Base-by-base conservation (phyloP, 2,113 vertebrate species). In the Syngnathus typhle region DNA sequence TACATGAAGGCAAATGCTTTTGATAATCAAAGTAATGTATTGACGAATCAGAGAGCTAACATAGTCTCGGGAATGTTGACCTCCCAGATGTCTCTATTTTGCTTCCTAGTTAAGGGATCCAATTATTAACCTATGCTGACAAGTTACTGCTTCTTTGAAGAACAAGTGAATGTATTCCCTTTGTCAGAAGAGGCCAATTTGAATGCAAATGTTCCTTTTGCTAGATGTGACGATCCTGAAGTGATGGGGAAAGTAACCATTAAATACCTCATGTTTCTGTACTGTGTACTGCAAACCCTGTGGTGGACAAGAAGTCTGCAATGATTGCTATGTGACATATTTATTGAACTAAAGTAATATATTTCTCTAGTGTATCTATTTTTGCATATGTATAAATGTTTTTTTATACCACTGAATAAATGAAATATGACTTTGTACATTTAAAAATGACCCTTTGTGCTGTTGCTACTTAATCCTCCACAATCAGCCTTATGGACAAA, bases 271-370 rank as follows among this genome's bases (percentile, higher is more conserved):
- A 89, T 85, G 73, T 89, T 82, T 88, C 65, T 84, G 84, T 88
- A 87, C 83, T 89, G 84, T 89, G 85, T 88, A 76, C 75, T 74
- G 80, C 83, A 77, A 62, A 79, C 68, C 60, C 76, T 79, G 84
- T 71, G 73, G 75, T 23, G 88, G 76, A 46, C 65, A 63, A 3
- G 15, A 63, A 65, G 73, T 82, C 79, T 63, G 81, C 78, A 67
- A 62, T 67, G 68, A 69, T 80, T 87, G 83, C 77, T 77, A 79
- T 87, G 72, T 88, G 76, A 87, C 85, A 77, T 92, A 92, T 92
- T 92, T 92, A 92, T 91, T 92, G 38, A 88, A 89, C 81, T 84
- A 92, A 91, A 93, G 82, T 93, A 92, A 93, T 92, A 92, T 92
- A 92, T 92, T 90, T 92, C 74, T 83, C 86, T 83, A 80, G 76